phyloP scores from a whole-genome alignment of 2,888 invertebrate species.

The Caenorhabditis panamensis region DNA sequence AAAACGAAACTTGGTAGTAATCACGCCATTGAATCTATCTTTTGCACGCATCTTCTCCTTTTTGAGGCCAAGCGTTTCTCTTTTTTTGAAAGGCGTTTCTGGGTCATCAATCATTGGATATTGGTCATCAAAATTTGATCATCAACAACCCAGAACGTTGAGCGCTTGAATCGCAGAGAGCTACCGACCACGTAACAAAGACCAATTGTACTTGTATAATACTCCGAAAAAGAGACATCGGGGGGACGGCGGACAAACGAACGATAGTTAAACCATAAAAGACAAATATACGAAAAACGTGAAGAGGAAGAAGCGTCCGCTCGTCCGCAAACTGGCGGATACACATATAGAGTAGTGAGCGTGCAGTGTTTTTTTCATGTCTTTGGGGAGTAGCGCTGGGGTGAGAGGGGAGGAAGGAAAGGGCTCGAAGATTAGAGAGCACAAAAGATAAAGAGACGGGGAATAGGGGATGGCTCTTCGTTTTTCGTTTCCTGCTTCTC shows the following conservation, averaged over 20 bases:
- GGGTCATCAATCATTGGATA: slow-evolving; percentile 17
- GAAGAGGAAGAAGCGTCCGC: slow-evolving; percentile 31
- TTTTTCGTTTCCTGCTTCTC: too few relatives aligned
- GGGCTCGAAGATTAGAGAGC: slow-evolving; percentile 51
- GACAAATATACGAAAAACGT: slow-evolving; percentile 51
- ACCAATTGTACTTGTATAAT: slow-evolving; percentile 26
- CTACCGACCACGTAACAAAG: neutral
- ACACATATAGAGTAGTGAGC: slow-evolving; percentile 35
- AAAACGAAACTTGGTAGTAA: slow-evolving; percentile 17
- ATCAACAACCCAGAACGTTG: too few relatives aligned
- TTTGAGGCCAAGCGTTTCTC: slow-evolving; percentile 1
- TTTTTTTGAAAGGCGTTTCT: slow-evolving; percentile 5
- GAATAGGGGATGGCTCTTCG: slow-evolving; percentile 1
- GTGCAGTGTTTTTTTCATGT: slow-evolving; percentile 49
- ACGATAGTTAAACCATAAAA: slow-evolving; percentile 26
- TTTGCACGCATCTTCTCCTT: slow-evolving; percentile 12
- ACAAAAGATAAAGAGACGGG: slow-evolving; percentile 35
- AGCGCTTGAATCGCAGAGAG: too few relatives aligned
- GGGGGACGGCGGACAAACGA: too few relatives aligned
- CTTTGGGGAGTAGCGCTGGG: slow-evolving; percentile 47
- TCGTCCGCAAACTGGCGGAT: slow-evolving; percentile 19
- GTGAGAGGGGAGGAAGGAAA: slow-evolving; percentile 11
- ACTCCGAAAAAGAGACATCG: too few relatives aligned
- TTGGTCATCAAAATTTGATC: neutral
- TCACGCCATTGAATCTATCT: slow-evolving; percentile 53